phyloP scores from a whole-genome alignment of 2,797 vertebrate species.

The Aulostomus chinensis region DNA sequence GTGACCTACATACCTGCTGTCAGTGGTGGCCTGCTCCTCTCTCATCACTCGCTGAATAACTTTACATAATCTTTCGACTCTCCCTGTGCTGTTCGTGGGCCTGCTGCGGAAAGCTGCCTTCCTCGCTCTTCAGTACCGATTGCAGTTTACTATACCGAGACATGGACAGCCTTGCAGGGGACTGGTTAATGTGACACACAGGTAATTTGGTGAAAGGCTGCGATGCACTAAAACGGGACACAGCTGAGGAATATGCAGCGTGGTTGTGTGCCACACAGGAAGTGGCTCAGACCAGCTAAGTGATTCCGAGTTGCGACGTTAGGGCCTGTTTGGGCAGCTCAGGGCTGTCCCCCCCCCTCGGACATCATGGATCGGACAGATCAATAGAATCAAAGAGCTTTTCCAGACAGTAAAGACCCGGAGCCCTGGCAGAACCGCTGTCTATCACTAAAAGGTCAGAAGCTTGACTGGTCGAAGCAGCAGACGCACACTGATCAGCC shows the following conservation, averaged over 20 bases:
- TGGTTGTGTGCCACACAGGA: constrained; percentile 11
- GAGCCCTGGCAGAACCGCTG: constrained; percentile 25
- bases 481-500: not conserved
- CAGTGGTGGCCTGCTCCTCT: constrained; percentile 72
- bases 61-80: constrained; percentile 80
- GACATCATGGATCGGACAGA: constrained; percentile 43
- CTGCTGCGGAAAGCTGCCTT: constrained; percentile 39
- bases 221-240: constrained; percentile 34
- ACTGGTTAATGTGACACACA: constrained; percentile 25
- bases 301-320: constrained; percentile 48
- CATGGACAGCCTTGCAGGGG: constrained; percentile 19
- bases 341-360: constrained; percentile 43
- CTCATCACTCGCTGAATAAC: constrained; percentile 76
- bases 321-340: constrained; percentile 41
- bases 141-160: constrained; percentile 48
- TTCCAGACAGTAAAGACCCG: constrained; percentile 44
- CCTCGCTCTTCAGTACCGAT: constrained; percentile 50
- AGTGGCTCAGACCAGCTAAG: not conserved
- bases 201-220: constrained; percentile 24
- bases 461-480: constrained; percentile 15
- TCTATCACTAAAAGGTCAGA: constrained; percentile 60
- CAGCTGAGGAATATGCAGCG: constrained; percentile 5
- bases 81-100: constrained; percentile 30
- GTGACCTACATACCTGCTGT: constrained; percentile 82
- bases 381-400: constrained; percentile 55